phyloP scores from a whole-genome alignment of 2,113 vertebrate genomes.

The Hemicordylus capensis region DNA sequence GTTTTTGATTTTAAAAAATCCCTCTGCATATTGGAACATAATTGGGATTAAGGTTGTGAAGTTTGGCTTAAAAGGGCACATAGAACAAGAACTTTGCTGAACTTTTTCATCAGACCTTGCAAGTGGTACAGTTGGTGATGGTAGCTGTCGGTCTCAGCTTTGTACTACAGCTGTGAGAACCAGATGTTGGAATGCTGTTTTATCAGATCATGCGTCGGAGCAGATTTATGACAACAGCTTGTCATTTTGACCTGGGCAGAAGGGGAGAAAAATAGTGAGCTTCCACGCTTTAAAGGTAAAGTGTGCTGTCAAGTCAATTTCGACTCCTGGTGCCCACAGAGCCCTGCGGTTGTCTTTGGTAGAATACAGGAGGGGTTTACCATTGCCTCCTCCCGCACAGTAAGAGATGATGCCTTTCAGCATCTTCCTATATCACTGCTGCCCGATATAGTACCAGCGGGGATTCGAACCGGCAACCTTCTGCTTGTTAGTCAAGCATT shows the following conservation, averaged over 20 bases:
- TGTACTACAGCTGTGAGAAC: background rate
- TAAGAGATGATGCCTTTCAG: too few species aligned
- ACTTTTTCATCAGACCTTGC: constrained; percentile 52
- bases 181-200: background rate
- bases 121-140: constrained; percentile 1
- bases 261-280: background rate
- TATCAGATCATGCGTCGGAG: background rate
- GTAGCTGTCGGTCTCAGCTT: background rate
- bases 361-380: too few species aligned
- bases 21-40: constrained; percentile 34
- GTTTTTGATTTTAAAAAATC: constrained; percentile 12
- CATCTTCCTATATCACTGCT: too few species aligned
- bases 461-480: too few species aligned
- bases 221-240: too few species aligned
- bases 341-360: too few species aligned
- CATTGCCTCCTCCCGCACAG: too few species aligned
- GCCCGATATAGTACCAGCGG: too few species aligned
- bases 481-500: too few species aligned
- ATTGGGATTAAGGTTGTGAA: constrained; percentile 13
- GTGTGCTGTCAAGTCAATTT: too few species aligned
- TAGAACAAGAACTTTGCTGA: constrained; percentile 36
- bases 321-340: too few species aligned
- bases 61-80: constrained; percentile 16
- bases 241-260: background rate
- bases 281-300: too few species aligned